Evolutionary conservation across 2,888 invertebrate species (phyloP).

Genomic region (Drosophila nr. medialis): DNA sequence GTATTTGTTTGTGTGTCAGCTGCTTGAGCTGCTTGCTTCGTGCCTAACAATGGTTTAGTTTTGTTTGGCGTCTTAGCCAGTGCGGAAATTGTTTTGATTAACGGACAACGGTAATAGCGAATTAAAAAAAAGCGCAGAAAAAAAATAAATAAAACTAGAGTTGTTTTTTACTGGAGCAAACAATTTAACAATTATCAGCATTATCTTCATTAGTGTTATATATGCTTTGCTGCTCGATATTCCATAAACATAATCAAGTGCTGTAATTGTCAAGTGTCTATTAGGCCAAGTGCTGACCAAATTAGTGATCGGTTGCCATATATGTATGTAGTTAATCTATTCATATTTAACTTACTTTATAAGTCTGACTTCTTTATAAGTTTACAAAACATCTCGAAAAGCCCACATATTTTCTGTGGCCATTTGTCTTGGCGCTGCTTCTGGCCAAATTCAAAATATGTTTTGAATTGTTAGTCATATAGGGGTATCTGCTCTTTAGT

Average conservation of each 20-base stretch:
- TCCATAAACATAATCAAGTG: slow-evolving; percentile 31
- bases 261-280: slow-evolving; percentile 32
- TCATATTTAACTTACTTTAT: not conserved
- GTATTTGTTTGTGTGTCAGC: slow-evolving; percentile 10
- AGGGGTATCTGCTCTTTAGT: slow-evolving; percentile 32
- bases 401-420: slow-evolving; percentile 15
- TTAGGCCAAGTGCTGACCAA: slow-evolving; percentile 31
- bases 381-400: slow-evolving; percentile 6
- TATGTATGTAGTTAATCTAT: slow-evolving; percentile 25
- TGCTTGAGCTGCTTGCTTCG: slow-evolving; percentile 49
- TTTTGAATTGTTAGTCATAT: slow-evolving; percentile 25
- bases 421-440: slow-evolving; percentile 3
- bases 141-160: slow-evolving; percentile 27
- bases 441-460: slow-evolving; percentile 12
- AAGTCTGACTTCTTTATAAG: slow-evolving; percentile 19
- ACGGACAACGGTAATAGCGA: slow-evolving; percentile 59
- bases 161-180: slow-evolving; percentile 64
- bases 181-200: slow-evolving; percentile 37
- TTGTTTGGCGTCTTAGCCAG: slow-evolving; percentile 70
- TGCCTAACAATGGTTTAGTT: slow-evolving; percentile 63
- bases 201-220: slow-evolving; percentile 27
- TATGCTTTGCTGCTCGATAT: slow-evolving; percentile 5
- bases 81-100: slow-evolving; percentile 74
- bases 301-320: slow-evolving; percentile 11
- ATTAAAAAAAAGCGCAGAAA: slow-evolving; percentile 14